Conservation (phyloP, 2,113 vertebrate genomes). For the Aptenodytes patagonicus region DNA sequence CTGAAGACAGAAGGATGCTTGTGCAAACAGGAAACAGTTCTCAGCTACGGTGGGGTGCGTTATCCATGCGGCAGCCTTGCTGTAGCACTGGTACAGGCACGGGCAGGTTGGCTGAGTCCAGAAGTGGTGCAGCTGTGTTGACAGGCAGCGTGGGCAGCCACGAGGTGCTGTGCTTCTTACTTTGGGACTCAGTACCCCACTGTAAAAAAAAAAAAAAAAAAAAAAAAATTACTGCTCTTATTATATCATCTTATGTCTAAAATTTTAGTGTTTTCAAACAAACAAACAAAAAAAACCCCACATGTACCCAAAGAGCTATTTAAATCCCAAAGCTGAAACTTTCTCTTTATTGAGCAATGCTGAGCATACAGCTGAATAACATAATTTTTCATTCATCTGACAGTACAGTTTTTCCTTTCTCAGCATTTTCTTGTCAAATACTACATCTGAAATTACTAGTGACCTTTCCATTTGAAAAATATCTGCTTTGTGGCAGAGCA, state of each 20-base stretch:
- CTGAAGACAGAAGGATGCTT: not conserved
- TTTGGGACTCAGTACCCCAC: not conserved
- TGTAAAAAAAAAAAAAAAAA: not conserved
- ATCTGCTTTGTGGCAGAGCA: not conserved
- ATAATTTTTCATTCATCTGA: constrained; percentile 9
- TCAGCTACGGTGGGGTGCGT: not conserved
- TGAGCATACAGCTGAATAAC: not conserved
- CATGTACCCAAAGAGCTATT: not conserved
- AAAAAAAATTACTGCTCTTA: not conserved
- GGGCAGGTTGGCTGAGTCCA: not conserved
- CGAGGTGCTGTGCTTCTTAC: not conserved
- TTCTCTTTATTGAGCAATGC: not conserved
- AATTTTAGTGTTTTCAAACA: not conserved
- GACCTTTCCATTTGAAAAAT: not conserved
- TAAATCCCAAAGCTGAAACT: not conserved
- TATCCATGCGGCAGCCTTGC: not conserved
- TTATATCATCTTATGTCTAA: not conserved
- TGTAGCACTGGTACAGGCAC: not conserved
- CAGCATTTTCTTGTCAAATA: not conserved
- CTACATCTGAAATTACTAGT: not conserved
- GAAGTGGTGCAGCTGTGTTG: not conserved
- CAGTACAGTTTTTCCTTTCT: not conserved
- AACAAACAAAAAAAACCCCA: not conserved
- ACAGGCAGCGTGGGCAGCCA: not conserved
- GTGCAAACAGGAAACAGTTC: not conserved